These are phyloP conservation scores for Sibirionetta formosa DNA, from an alignment of 2,797 vertebrate species.

Conservation along the genomic window DNA sequence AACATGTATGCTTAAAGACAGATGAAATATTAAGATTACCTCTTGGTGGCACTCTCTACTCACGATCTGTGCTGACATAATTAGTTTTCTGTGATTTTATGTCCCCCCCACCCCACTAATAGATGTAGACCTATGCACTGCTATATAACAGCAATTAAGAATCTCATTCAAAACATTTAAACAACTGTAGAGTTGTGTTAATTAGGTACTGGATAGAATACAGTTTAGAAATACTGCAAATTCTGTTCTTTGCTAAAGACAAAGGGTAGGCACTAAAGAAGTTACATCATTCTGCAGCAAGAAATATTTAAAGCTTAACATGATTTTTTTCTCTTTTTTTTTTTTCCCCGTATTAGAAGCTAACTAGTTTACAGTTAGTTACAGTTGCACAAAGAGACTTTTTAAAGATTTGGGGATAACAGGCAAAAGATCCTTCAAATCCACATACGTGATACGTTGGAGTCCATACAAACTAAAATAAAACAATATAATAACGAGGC, in stretches of 20 bases:
- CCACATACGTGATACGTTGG: neutral
- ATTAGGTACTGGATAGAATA: neutral
- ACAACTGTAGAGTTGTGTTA: neutral
- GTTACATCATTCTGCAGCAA: neutral
- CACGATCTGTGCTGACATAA: neutral
- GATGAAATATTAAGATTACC: neutral
- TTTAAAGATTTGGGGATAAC: neutral
- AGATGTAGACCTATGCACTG: neutral
- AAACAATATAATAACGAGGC: neutral
- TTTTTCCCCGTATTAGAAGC: neutral
- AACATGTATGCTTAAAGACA: neutral
- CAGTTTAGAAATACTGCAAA: neutral
- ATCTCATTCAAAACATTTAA: neutral
- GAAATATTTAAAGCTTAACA: neutral
- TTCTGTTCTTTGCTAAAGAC: neutral
- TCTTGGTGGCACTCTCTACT: slow-evolving; percentile 34
- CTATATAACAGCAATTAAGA: accelerated
- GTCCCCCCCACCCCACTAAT: neutral
- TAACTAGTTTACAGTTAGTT: neutral
- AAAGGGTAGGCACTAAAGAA: neutral
- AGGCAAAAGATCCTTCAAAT: neutral
- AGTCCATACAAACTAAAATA: neutral
- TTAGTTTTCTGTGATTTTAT: accelerated
- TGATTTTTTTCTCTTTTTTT: neutral
- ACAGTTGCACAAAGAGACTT: neutral